Conservation (phyloP, 2,113 vertebrate species). For the Monarcha castaneiventris region DNA sequence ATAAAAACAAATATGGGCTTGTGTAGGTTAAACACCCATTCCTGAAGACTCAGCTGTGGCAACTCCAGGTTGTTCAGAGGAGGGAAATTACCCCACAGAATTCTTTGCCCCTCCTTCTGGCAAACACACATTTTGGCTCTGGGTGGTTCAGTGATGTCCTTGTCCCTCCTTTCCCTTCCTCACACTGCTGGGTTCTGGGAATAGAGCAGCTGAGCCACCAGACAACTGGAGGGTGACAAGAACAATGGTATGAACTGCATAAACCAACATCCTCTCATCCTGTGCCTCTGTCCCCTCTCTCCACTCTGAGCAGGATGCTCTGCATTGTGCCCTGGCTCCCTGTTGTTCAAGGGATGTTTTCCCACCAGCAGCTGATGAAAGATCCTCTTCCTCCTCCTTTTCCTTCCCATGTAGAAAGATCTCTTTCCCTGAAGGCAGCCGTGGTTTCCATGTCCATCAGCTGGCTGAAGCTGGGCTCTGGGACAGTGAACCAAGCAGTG, state of each 20-base stretch:
- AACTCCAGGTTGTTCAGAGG: background rate
- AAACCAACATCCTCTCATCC: background rate
- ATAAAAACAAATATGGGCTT: background rate
- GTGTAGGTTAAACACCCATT: background rate
- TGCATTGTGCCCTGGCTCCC: background rate
- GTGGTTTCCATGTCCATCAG: background rate
- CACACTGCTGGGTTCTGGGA: background rate
- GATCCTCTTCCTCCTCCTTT: background rate
- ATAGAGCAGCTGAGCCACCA: background rate
- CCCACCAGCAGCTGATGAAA: background rate
- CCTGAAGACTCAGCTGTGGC: background rate
- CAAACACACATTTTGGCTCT: background rate
- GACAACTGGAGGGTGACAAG: background rate
- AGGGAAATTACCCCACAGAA: background rate
- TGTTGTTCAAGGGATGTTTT: background rate
- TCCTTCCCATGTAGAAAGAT: background rate
- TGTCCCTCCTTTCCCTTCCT: background rate
- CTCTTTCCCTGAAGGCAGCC: background rate
- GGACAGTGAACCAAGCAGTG: background rate
- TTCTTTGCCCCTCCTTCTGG: background rate
- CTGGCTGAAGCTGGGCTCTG: background rate
- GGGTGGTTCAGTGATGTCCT: fast-evolving
- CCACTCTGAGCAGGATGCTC: background rate
- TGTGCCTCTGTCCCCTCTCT: background rate
- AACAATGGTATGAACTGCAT: background rate